phyloP scores from a whole-genome alignment of 2,113 vertebrate species.

The Drymodes brunneopygia region DNA sequence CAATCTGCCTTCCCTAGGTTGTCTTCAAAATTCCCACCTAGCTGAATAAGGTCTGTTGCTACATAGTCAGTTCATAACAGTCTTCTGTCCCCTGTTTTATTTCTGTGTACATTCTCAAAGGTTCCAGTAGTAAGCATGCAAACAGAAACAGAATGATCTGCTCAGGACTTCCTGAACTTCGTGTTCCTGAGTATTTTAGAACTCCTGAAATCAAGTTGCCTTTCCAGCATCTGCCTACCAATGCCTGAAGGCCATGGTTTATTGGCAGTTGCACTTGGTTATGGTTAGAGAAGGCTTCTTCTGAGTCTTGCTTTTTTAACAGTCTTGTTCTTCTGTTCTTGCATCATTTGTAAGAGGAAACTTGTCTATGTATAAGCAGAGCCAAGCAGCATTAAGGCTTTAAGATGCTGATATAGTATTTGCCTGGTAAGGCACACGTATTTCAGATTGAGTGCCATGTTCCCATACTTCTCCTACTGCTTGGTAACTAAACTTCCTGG shows the following conservation, averaged over 20 bases:
- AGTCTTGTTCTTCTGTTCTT: not conserved
- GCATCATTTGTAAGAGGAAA: not conserved
- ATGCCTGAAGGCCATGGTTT: not conserved
- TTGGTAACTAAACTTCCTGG: not conserved
- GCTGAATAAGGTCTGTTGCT: not conserved
- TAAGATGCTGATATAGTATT: not conserved
- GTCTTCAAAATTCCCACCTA: not conserved
- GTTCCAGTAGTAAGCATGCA: not conserved
- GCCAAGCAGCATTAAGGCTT: not conserved
- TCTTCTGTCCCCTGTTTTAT: not conserved
- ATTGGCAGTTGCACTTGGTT: not conserved
- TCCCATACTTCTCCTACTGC: not conserved
- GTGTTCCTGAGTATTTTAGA: not conserved
- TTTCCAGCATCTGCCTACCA: not conserved
- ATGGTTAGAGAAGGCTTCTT: not conserved
- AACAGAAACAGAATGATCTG: not conserved
- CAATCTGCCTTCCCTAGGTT: not conserved
- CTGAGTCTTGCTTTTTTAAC: not conserved
- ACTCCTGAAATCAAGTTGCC: not conserved
- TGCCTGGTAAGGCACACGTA: not conserved
- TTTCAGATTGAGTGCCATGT: not conserved
- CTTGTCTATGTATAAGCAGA: not conserved
- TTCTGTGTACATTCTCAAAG: not conserved
- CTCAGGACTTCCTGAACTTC: not conserved
- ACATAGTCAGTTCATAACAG: rapidly evolving